Evolutionary conservation across 2,113 vertebrate species (phyloP), one percentile per base, ranked within the genome.

Genomic region (Thamnaconus septentrionalis): DNA sequence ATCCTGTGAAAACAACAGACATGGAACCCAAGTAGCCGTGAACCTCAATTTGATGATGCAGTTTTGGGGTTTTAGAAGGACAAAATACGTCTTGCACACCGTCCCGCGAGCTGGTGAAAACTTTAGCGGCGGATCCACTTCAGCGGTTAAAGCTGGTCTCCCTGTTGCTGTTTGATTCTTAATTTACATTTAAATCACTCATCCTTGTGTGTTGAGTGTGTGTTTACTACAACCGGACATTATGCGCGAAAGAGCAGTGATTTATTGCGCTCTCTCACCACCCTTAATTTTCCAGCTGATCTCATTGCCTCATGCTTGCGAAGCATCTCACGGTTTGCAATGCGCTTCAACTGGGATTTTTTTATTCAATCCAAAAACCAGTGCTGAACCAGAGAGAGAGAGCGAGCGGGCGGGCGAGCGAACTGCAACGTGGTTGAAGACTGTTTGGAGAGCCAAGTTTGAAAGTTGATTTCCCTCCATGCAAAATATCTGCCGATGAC

Each of bases 381-480:
- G 12, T 6, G 8, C 48, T 62, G 56, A 54, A 56, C 18, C 18
- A 31, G 18, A 31, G 18, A 31, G 18, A 31, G 18, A 31, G 18
- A 31, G 18, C 18, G 18, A 31, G 18, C 2, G 18, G 18, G 18
- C 18, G 18, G 18, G 18, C 18, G 56, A 48, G 12, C 49, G 39
- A 78, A 56, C 63, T 56, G 43, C 65, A 58, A 74, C 42, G 59
- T 39, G 56, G 41, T 64, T 66, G 58, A 49, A 64, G 45, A 7
- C 11, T n/a, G 56, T 42, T 66, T 53, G 18, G 9, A 53, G 11
- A 63, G 72, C 72, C 69, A 57, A 75, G 66, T 47, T 31, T 12
- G 54, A 73, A 59, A 67, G 56, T 50, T 65, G 73, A 69, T 64
- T 58, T 59, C 52, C 55, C 47, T 82, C 72, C 64, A 68, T 75